Conservation (phyloP, 2,888 invertebrate genomes). For the Piscicola geometra region DNA sequence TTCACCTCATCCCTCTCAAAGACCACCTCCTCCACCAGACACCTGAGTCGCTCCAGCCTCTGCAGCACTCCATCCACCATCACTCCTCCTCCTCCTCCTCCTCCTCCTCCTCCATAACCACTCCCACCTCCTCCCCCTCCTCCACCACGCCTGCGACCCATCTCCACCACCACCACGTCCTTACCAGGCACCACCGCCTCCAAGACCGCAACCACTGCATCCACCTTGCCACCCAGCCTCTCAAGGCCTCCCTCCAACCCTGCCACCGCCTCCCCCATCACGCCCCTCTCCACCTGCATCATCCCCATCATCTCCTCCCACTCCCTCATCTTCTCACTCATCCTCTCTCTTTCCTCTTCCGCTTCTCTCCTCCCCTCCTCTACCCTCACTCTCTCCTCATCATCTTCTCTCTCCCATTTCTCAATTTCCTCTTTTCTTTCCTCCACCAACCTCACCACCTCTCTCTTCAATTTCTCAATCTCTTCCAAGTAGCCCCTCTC, state of each 20-base stretch:
- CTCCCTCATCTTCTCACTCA: background rate
- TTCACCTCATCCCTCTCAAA: background rate
- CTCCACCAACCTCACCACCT: background rate
- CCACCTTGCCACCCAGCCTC: background rate
- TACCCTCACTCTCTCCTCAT: background rate
- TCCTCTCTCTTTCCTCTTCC: background rate
- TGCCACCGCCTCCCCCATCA: background rate
- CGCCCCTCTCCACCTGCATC: background rate
- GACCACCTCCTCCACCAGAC: background rate
- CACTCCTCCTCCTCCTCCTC: background rate
- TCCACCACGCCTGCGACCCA: no score
- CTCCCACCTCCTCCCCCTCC: no score
- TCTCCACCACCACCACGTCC: background rate
- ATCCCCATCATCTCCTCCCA: background rate
- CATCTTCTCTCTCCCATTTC: background rate
- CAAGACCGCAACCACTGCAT: background rate
- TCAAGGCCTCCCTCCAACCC: background rate
- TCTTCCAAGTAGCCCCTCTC: background rate
- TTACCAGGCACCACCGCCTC: background rate
- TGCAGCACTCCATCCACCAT: background rate
- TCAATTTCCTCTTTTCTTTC: background rate
- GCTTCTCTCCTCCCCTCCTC: background rate
- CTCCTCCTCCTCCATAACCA: background rate
- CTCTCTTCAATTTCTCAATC: background rate
- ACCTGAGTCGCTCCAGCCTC: background rate